Evolutionary conservation across 2,113 vertebrate genomes (phyloP), one percentile per base, ranked within the genome.

Genomic region (Andinoacara biseriatus): DNA sequence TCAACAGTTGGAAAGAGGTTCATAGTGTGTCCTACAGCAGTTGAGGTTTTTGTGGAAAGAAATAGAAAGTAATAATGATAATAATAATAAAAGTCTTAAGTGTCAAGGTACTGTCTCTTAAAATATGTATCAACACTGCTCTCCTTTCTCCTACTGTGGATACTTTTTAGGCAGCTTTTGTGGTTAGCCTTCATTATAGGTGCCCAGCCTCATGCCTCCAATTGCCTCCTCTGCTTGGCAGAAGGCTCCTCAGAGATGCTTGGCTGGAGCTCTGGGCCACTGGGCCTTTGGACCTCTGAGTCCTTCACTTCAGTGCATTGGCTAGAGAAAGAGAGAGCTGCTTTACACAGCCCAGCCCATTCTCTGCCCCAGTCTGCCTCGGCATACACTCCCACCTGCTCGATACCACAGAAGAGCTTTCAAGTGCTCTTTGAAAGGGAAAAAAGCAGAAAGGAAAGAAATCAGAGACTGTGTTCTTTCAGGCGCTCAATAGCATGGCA

Each of bases 321-420:
- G 90, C 86, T 87, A 82, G 78, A 82, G 81, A 84, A 84, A 86
- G 83, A 83, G 82, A 89, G 84, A 93, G 85, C 62, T 75, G 59
- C 78, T 89, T 91, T 80, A 81, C 62, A 43, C 86, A 81, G 82
- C 78, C 87, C 83, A 90, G 83, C 86, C 88, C 87, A 88, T 63
- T 80, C 84, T 62, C 13, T n/a, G 78, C 69, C 67, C 82, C 80
- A 76, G 78, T 75, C 78, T 14, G 81, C 94, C 95, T 94, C 43
- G 54, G 91, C 86, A 2, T 61, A 85, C 80, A 82, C 95, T 93
- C 95, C 95, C 96, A 96, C 96, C 95, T 96, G 87, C 95, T 95
- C 94, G 91, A 95, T 96, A 94, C 94, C 95, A 95, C 94, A 89
- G 93, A 97, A 96, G 95, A 93, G 94, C 97, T 97, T 97, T 97